Base-by-base conservation (phyloP, 2,113 vertebrate species). In the Litocranius walleri region DNA sequence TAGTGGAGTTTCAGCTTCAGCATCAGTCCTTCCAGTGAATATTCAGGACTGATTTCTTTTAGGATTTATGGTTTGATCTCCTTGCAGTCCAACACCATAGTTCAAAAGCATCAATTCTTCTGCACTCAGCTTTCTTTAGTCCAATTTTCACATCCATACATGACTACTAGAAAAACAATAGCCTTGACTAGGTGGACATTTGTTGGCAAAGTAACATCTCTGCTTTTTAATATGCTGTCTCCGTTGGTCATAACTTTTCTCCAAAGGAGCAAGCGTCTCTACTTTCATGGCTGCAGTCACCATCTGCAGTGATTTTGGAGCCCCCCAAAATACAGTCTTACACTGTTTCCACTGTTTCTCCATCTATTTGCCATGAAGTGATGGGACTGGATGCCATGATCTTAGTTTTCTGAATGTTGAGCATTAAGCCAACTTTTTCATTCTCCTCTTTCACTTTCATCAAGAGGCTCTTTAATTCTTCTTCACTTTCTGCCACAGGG, bases 271-370 rank as follows among this genome's bases (percentile, higher is more conserved):
- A 67, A 67, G 33, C 0, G 2, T 36, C 64, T 67, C n/a, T 67
- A 67, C 36, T 67, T 67, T 67, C 64, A 67, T 67, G 33, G 64
- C 64, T 21, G 64, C 64, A 36, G 1, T 67, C 17, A n/a, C 33
- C 33, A 36, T 36, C 16, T 67, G 64, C 64, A 10, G 64, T 67
- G 33, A 67, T n/a, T 67, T 67, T 67, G 17, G 33, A 67, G 33
- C 8, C 64, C 62, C 30, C 3, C 0, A 19, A n/a, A 64, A 64
- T n/a, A 64, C 4, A n/a, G 33, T 19, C 33, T 2, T 33, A 1
- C 64, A 67, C 64, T 67, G 4, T 67, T 19, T 36, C 16, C 16
- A 67, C 33, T 67, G 62, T 64, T n/a, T n/a, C 30, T 1, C 62
- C 30, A 62, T 33, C 61, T 62, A 62, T 62, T 62, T 64, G 1